Percentiles rank a stretch among this genome's conserved stretches.
phyloP scores from a whole-genome alignment of 2,888 invertebrate species.

The Lepidochitona cinerea region DNA sequence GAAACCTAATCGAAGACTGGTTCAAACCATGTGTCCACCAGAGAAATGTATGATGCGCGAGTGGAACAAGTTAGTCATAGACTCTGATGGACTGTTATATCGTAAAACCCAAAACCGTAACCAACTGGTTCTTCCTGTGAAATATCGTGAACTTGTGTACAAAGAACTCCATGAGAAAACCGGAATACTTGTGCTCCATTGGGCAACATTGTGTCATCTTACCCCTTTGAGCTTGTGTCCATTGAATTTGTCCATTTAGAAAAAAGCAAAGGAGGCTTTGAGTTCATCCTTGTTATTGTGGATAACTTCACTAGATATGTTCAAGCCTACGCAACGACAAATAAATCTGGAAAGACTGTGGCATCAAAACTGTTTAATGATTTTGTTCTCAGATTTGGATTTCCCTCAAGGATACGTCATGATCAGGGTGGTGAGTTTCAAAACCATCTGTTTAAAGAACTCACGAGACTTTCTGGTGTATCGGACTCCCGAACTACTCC shows the following conservation, averaged over 20 bases:
- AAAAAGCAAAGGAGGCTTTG: too few species aligned
- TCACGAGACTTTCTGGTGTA: too few species aligned
- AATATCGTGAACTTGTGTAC: not conserved
- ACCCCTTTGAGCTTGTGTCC: not conserved
- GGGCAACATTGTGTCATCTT: not conserved
- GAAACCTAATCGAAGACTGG: not conserved
- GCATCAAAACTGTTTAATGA: too few species aligned
- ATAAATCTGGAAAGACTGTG: too few species aligned
- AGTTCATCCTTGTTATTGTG: too few species aligned
- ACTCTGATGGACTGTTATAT: slow-evolving; percentile 1
- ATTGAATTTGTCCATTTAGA: not conserved
- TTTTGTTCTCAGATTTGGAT: too few species aligned
- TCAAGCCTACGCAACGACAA: too few species aligned
- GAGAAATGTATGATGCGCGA: not conserved
- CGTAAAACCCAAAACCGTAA: not conserved
- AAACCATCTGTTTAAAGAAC: too few species aligned
- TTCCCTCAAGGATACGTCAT: too few species aligned
- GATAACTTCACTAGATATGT: too few species aligned
- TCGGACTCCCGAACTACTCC: too few species aligned
- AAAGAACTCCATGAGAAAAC: slow-evolving; percentile 3
- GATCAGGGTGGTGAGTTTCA: too few species aligned
- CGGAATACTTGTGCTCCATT: not conserved
- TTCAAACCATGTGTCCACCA: not conserved
- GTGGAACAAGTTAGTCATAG: not conserved
- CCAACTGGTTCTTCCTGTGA: not conserved